Evolutionary conservation across 2,888 invertebrate genomes (phyloP), one percentile per base, ranked within the genome.

Genomic region (Germaria angustata): DNA sequence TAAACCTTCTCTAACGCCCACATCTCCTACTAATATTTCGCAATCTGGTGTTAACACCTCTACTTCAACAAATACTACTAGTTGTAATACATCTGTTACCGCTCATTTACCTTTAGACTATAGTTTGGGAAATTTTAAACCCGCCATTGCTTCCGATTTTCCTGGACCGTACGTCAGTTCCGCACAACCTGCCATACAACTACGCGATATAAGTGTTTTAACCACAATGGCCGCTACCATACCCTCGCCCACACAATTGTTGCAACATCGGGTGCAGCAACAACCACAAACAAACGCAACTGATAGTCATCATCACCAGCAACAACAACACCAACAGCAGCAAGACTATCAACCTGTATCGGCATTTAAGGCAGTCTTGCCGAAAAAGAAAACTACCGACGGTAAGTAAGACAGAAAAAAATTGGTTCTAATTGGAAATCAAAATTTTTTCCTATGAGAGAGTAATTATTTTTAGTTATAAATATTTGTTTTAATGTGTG

Each of bases 381-480:
- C 91, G 53, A 91, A 91, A 86, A 90, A 91, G 85, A 90, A 91
- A 84, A 87, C 86, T 86, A 80, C 90, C 91, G 91, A 91, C 91
- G 91, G 91, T 90, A 89, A 90, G 91, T 85, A 7, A 8, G 2
- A 5, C 28, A 36, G 2, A 15, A 20, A 13, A 17, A 41, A n/a
- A n/a, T n/a, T n/a, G n/a, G n/a, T 15, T 69, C 61, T 36, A 46
- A 69, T 63, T 53, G 39, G 69, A 69, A 13, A 59, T 65, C 44
- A 2, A 17, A 11, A 24, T 24, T 24, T 9, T 11, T 28, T 7
- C 8, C 1, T 24, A 1, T n/a, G n/a, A n/a, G n/a, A n/a, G n/a
- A n/a, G n/a, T n/a, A n/a, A n/a, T n/a, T n/a, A n/a, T n/a, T 28
- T 28, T 28, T 28, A 28, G 3, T 28, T 28, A 5, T 28, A 6